A percentile compares a stretch with the other conserved stretches of the same genome.
Evolutionary conservation across 2,888 invertebrate genomes (phyloP).

Genomic region (Anorthoa munda): DNA sequence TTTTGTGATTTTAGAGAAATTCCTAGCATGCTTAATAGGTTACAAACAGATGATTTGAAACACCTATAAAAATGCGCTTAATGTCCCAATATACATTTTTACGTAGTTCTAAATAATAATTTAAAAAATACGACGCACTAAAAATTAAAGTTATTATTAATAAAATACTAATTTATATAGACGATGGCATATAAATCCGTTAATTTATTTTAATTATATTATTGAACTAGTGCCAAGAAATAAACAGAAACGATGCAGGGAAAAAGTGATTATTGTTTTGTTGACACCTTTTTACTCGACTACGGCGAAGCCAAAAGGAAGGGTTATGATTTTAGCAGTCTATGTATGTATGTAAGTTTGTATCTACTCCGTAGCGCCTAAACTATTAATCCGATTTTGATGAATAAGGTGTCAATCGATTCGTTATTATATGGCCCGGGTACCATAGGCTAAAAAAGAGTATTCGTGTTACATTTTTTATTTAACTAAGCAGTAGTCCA

Average conservation of each 20-base stretch:
- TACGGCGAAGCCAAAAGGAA: no score
- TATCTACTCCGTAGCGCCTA: no score
- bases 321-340: no score
- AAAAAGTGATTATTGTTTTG: not conserved
- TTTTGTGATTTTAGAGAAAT: not conserved
- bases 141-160: slow-evolving; percentile 43
- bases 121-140: slow-evolving; percentile 31
- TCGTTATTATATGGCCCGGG: no score
- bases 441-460: no score
- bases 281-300: not conserved
- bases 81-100: slow-evolving; percentile 7
- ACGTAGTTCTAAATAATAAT: slow-evolving; percentile 27
- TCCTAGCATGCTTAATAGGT: not conserved
- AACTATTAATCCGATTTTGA: no score
- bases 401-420: no score
- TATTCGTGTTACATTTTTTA: no score
- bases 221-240: slow-evolving; percentile 44
- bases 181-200: slow-evolving; percentile 27
- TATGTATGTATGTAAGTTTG: no score
- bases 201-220: slow-evolving; percentile 41
- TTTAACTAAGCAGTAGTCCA: no score
- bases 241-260: not conserved
- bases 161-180: slow-evolving; percentile 40
- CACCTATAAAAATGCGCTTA: slow-evolving; percentile 5
- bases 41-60: not conserved